Base-by-base conservation (phyloP, 2,113 vertebrate genomes). In the Pseudopodoces humilis region DNA sequence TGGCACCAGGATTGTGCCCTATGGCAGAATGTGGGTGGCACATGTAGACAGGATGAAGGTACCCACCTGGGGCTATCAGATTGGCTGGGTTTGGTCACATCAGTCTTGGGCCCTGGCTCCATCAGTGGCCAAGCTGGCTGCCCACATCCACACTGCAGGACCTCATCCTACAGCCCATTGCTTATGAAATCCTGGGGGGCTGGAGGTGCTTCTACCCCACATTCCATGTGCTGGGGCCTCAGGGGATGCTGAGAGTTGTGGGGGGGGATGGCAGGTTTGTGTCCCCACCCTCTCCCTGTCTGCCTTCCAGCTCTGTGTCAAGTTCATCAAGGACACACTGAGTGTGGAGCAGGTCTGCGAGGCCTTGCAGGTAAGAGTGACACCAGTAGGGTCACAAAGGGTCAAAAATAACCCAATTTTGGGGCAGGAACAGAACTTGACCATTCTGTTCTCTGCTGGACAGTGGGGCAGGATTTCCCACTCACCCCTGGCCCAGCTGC, bases 341-440 rank as follows among this genome's bases (percentile, higher is more conserved):
- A 98, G 94, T 0, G 97, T 98, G 92, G 98, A 98, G 35, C 94
- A 98, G 81, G 98, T 97, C 90, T 98, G 98, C 3, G 98, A 98
- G 92, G 98, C 98, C 11, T 90, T 98, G 92, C 98, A 98, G 98
- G 98, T 98, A 74, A 94, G 97, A 84, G 14, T 52, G 60, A 74
- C 11, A 17, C 18, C 5, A 5, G 15, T 13, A 49, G 16, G 5
- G 37, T 52, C 52, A 77, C 41, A 44, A n/a, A 52, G 43, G 31
- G 15, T 71, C 82, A 67, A 78, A 95, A 89, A 60, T 46, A 85
- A 56, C 41, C 37, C 6, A 7, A 2, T 62, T 88, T 74, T 50
- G 33, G 33, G n/a, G 8, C 31, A 71, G 74, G 65, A 89, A 11
- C 21, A 67, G 28, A 39, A 18, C 33, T 58, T 60, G 27, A 43